Conservation (phyloP, 2,797 vertebrate species). For the Danio kyathit region DNA sequence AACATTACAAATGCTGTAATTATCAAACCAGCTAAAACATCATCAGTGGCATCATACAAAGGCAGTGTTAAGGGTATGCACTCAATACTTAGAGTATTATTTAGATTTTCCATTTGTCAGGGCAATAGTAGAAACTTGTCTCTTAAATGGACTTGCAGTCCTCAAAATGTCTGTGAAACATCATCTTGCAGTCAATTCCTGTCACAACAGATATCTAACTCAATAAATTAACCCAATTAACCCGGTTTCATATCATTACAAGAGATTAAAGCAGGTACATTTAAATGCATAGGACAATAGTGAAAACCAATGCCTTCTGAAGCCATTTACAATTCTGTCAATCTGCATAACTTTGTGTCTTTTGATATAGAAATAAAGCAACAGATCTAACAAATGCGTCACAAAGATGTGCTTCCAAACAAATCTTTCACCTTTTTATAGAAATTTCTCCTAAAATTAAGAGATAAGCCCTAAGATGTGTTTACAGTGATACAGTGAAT, state of each 20-base stretch:
- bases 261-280: background rate
- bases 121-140: background rate
- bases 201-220: no score
- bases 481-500: no score
- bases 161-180: background rate
- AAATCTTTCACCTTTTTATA: background rate
- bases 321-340: background rate
- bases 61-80: background rate
- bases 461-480: no score
- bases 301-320: background rate
- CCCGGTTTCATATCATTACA: constrained; percentile 5
- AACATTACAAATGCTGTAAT: background rate
- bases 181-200: background rate
- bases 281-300: background rate
- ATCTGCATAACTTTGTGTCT: background rate
- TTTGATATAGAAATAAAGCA: no score
- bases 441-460: no score
- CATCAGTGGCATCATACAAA: background rate
- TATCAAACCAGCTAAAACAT: background rate
- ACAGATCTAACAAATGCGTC: no score
- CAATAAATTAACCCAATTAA: no score
- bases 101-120: background rate
- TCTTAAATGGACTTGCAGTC: background rate
- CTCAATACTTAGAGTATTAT: background rate
- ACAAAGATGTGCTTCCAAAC: background rate